Evolutionary conservation across 2,113 vertebrate species (phyloP).

Genomic region (Vidua chalybeata): DNA sequence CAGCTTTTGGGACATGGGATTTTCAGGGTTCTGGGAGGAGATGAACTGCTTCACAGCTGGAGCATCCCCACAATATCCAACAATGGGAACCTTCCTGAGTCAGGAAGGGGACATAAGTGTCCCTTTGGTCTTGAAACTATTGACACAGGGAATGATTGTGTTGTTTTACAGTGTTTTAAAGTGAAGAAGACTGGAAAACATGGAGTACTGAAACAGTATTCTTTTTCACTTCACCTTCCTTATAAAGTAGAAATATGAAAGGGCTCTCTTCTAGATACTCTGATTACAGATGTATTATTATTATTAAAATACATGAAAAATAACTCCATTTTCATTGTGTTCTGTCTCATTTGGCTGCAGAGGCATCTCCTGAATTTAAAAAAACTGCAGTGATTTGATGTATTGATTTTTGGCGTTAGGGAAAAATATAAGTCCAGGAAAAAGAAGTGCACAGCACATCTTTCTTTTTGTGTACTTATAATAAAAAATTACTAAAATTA

Average conservation of each 20-base stretch:
- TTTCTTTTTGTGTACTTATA: not conserved
- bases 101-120: not conserved
- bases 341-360: not conserved
- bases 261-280: not conserved
- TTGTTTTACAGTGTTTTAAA: not conserved
- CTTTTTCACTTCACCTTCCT: not conserved
- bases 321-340: accelerated
- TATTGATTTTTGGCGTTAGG: not conserved
- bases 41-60: not conserved
- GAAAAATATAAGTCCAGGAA: not conserved
- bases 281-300: not conserved
- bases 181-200: not conserved
- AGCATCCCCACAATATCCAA: not conserved
- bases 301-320: not conserved
- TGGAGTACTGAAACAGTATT: not conserved
- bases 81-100: not conserved
- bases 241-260: not conserved
- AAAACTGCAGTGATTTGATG: not conserved
- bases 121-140: not conserved
- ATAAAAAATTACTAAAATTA: not conserved
- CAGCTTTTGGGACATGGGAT: not conserved
- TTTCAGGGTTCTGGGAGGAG: not conserved
- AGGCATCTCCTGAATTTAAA: not conserved
- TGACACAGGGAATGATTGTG: not conserved
- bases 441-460: not conserved